phyloP scores from a whole-genome alignment of 1,140 invertebrate genomes.

The Penaeus indicus region DNA sequence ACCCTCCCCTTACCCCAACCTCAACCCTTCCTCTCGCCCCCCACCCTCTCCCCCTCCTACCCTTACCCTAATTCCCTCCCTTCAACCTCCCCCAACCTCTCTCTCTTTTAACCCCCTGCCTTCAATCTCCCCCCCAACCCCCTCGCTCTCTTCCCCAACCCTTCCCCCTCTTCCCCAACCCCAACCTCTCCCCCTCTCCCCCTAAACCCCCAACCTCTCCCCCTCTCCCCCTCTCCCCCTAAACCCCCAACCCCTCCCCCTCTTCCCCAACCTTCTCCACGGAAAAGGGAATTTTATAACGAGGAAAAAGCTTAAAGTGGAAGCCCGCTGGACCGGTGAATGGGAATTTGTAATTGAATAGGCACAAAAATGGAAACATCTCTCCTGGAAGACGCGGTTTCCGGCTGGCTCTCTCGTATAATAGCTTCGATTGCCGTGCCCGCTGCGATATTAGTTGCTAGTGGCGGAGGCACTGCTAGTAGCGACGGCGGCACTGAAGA shows the following conservation, averaged over 20 bases:
- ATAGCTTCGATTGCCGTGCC: slow-evolving; percentile 2
- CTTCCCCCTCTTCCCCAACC: background rate
- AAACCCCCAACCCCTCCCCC: background rate
- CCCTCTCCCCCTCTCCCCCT: background rate
- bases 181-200: background rate
- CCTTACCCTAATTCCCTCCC: background rate
- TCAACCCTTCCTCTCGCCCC: background rate
- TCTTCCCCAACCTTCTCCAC: background rate
- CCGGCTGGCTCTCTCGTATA: slow-evolving; percentile 47
- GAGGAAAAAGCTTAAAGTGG: slow-evolving; percentile 56
- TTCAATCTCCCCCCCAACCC: background rate
- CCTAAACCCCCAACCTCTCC: background rate
- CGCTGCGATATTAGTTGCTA: too few species aligned
- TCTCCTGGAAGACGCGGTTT: slow-evolving; percentile 52
- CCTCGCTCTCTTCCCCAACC: background rate
- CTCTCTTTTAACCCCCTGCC: too few species aligned
- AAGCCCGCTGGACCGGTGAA: slow-evolving; percentile 51
- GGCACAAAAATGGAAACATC: slow-evolving; percentile 55
- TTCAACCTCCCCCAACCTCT: too few species aligned
- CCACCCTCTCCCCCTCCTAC: background rate
- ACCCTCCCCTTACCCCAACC: too few species aligned
- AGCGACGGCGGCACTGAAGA: too few species aligned
- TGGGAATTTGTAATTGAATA: slow-evolving; percentile 59
- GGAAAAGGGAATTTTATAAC: slow-evolving; percentile 52
- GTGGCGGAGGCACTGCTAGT: too few species aligned